phyloP scores from a whole-genome alignment of 2,113 vertebrate genomes.

The Neotoma lepida region DNA sequence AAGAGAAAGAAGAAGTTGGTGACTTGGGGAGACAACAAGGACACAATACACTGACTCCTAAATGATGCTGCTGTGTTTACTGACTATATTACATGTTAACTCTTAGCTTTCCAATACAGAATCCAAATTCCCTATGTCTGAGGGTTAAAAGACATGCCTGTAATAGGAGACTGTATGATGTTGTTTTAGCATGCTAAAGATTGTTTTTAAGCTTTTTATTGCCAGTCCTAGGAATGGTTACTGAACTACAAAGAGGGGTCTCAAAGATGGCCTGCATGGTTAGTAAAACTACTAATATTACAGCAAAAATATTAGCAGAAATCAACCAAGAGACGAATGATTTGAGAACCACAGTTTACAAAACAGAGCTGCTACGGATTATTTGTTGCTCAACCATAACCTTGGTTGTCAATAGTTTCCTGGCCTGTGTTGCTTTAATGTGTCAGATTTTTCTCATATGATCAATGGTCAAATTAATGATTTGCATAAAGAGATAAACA shows the following conservation, averaged over 20 bases:
- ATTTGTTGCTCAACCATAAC: background rate
- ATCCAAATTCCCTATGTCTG: background rate
- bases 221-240: background rate
- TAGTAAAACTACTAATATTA: background rate
- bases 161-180: background rate
- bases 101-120: background rate
- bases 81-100: background rate
- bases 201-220: background rate
- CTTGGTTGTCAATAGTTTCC: background rate
- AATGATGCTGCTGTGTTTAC: background rate
- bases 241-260: background rate
- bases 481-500: background rate
- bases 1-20: background rate
- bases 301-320: background rate
- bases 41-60: background rate
- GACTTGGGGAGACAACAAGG: background rate
- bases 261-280: background rate
- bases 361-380: background rate
- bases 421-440: background rate
- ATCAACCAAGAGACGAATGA: background rate
- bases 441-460: background rate
- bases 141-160: background rate
- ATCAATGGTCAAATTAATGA: background rate
- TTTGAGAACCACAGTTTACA: background rate
- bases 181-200: background rate